Evolutionary conservation across 1,140 invertebrate genomes (phyloP), one percentile per base, ranked within the genome.

Genomic region (Drosophila grimshawi): DNA sequence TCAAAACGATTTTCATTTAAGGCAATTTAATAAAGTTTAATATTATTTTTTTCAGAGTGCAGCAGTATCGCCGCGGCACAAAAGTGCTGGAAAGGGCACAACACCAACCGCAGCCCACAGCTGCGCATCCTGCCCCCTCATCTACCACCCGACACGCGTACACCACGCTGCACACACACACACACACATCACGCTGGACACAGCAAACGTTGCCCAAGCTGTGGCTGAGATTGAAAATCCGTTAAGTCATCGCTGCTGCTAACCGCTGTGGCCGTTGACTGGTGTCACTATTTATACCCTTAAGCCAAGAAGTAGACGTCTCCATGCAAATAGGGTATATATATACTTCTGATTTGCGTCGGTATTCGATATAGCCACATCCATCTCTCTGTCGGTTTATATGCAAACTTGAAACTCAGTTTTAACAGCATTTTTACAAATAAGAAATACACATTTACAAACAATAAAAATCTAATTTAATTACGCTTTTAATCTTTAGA

Each of bases 161-260:
- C 52, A 48, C n/a, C n/a, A n/a, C 30, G 7, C 3, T 4, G 19
- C 19, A 0, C 19, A 19, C 19, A 19, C 19, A 19, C 19, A 19
- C 19, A 19, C 19, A 19, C 19, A 19, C 2, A 19, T 19, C 19
- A 19, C 30, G 19, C 48, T 30, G 19, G 45, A 37, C 53, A 59
- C 64, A 19, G 19, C 56, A 29, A 73, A 55, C 60, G 39, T 51
- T 56, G 57, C 55, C 19, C 61, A 30, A 59, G 29, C 56, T 52
- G 69, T 19, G 80, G 66, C 77, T 85, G 83, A 86, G 83, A 86
- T 86, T 89, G 85, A 81, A 89, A 89, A 89, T 89, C 85, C 85
- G 85, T 89, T 89, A 89, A 89, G 85, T 89, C 85, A 89, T 89
- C 80, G 85, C 80, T 85, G 78, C 66, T 75, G 81, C 85, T 89